phyloP scores from a whole-genome alignment of 2,113 vertebrate species.

The Mohoua ochrocephala region DNA sequence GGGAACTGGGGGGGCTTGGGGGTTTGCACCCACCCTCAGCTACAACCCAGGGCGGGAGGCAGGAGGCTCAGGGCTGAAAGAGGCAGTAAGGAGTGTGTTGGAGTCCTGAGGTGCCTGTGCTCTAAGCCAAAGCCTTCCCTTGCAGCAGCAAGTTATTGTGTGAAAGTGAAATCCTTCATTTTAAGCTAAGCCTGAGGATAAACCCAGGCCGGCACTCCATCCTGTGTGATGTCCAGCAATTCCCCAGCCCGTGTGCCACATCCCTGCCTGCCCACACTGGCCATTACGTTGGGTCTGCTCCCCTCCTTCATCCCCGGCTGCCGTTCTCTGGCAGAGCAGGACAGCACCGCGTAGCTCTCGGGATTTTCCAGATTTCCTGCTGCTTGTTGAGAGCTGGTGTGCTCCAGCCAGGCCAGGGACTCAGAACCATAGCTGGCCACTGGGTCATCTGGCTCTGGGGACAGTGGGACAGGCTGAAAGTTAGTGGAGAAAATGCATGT shows the following conservation, averaged over 20 bases:
- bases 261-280: not conserved
- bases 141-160: not conserved
- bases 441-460: not conserved
- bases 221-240: not conserved
- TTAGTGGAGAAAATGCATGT: not conserved
- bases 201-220: not conserved
- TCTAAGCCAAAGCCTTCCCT: not conserved
- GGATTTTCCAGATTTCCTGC: not conserved
- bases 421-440: not conserved
- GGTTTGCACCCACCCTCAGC: not conserved
- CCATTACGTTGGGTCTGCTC: not conserved
- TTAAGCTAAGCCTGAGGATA: not conserved
- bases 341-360: rapidly evolving
- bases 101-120: not conserved
- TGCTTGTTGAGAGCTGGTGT: not conserved
- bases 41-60: not conserved
- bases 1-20: not conserved
- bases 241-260: rapidly evolving
- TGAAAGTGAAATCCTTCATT: not conserved
- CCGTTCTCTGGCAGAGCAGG: not conserved
- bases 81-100: not conserved
- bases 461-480: not conserved
- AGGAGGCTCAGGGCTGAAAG: not conserved
- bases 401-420: not conserved
- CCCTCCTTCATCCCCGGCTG: rapidly evolving